Evolutionary conservation across 92 coral and sea anemone genomes (phyloP), one percentile per base, ranked within the genome.

Genomic region (Zoanthus gigantus): DNA sequence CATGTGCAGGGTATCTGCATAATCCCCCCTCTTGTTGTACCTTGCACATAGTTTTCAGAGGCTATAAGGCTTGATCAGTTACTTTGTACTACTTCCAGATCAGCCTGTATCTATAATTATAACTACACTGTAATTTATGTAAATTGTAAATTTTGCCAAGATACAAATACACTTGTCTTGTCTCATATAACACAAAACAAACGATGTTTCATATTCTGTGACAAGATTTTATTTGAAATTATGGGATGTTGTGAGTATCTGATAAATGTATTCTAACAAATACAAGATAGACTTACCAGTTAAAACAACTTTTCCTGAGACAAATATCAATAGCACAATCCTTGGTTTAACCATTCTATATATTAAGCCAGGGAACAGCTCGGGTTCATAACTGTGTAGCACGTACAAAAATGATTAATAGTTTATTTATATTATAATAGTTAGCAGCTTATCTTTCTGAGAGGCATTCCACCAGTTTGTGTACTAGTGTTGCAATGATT

Each of bases 291-390:
- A 45, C 94, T 77, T 18, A 97, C 99, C 99, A 61, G 99, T 95
- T 15, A 97, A 88, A 15, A 97, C 99, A 31, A 97, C 99, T 82
- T 97, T 97, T 72, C 99, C 99, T 45, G 99, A 97, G 9, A 97
- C 99, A 82, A 97, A 97, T 76, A 97, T 97, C 45, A 97, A 89
- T 72, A 97, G 89, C 32, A 97, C 99, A 53, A 97, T 97, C 45
- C 99, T 94, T 74, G 99, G 99, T 88, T 97, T 95, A 66, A 97
- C 99, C 99, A 97, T 97, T 67, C 99, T 94, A 76, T 97, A 97
- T 18, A 97, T 97, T 71, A 97, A 87, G 16, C 99, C 99, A 79
- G 99, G 99, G 79, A 97, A 97, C 85, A 97, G 88, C 84, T 97
- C 99, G 18, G 99, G 99, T 74, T 97, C 99, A 92, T 97, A 97